phyloP scores from a whole-genome alignment of 2,888 invertebrate genomes.

The Chalcosyrphus nemorum region DNA sequence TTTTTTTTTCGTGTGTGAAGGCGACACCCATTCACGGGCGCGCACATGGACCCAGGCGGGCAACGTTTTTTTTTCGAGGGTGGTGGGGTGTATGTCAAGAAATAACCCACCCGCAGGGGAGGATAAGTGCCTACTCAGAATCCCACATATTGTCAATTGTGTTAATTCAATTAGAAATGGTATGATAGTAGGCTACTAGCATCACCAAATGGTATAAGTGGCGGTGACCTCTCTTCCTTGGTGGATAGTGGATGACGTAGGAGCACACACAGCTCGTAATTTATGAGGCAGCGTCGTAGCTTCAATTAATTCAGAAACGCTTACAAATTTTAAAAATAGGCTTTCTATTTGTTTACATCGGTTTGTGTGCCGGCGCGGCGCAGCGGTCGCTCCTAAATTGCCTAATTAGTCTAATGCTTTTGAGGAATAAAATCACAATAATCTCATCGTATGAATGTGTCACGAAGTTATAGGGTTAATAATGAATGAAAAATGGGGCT shows the following conservation, averaged over 20 bases:
- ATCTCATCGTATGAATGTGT: background rate
- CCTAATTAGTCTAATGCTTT: conserved; percentile 37
- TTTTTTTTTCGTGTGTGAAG: too few species aligned
- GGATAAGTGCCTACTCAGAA: background rate
- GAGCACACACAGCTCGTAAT: background rate
- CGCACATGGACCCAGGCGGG: conserved; percentile 1
- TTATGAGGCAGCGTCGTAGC: conserved; percentile 8
- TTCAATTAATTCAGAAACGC: conserved; percentile 34
- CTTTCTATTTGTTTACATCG: conserved; percentile 61
- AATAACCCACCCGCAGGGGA: background rate
- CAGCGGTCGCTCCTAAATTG: conserved; percentile 53
- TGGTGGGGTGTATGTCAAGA: background rate
- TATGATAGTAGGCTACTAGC: too few species aligned
- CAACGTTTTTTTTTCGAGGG: background rate
- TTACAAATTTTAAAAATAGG: conserved; percentile 11
- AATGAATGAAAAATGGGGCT: too few species aligned
- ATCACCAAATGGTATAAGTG: background rate
- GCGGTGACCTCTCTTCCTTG: background rate
- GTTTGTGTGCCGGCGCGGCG: too few species aligned
- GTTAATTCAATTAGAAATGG: conserved; percentile 57
- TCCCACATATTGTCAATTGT: conserved; percentile 36
- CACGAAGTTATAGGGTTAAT: background rate
- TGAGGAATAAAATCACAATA: conserved; percentile 14
- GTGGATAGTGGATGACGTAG: conserved; percentile 29
- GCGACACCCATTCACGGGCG: conserved; percentile 16